Evolutionary conservation across 2,888 invertebrate species (phyloP).

Genomic region (Didymodactylos carnosus): DNA sequence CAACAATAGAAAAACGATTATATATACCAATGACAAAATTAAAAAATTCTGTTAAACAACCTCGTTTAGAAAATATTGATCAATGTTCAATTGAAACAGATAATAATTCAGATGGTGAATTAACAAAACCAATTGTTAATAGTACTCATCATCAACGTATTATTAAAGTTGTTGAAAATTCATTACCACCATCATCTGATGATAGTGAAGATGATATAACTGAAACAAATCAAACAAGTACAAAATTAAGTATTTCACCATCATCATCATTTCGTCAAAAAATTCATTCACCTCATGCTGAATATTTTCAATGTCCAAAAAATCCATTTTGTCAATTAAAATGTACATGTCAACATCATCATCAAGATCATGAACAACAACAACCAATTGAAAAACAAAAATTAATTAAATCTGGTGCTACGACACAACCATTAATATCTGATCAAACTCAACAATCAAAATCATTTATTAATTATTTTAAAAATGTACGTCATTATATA

Average conservation of each 20-base stretch:
- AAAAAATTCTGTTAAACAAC: not conserved
- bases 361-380: not conserved
- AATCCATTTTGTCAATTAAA: not conserved
- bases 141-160: not conserved
- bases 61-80: not conserved
- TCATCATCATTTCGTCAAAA: slow-evolving; percentile 1
- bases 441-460: not conserved
- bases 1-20: not conserved
- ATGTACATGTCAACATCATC: not conserved
- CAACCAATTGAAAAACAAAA: not conserved
- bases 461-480: not conserved
- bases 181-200: not conserved
- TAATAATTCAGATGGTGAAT: not conserved
- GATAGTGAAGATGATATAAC: not conserved
- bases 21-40: not conserved
- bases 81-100: not conserved
- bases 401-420: not conserved
- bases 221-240: not conserved
- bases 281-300: not conserved
- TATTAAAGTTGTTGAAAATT: not conserved
- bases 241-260: not conserved
- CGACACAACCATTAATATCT: not conserved
- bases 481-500: too few relatives aligned
- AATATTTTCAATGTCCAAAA: not conserved
- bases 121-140: not conserved